Conservation (phyloP, 2,797 vertebrate species). For the Dipus sagitta region DNA sequence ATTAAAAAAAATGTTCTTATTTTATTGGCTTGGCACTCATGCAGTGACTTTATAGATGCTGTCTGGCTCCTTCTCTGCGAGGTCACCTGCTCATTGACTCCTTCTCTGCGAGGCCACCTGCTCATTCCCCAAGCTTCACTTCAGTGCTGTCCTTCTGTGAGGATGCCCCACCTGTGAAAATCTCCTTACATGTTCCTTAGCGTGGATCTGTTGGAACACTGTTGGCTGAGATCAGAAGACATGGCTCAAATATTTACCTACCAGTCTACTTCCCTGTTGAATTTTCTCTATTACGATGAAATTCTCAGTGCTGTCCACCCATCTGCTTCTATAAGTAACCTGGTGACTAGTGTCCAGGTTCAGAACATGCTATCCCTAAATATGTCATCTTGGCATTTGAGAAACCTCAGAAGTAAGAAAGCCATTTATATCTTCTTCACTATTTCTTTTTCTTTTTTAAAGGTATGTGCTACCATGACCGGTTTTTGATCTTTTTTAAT, state of each 20-base stretch:
- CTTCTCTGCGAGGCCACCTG: not conserved
- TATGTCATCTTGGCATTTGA: not conserved
- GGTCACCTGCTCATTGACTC: not conserved
- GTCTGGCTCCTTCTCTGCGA: not conserved
- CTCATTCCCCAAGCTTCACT: not conserved
- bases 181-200: no score
- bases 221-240: not conserved
- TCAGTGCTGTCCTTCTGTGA: not conserved
- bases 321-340: not conserved
- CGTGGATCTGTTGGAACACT: not conserved
- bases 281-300: not conserved
- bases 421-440: not conserved
- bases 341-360: not conserved
- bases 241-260: not conserved
- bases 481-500: no score
- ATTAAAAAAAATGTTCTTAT: not conserved
- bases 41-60: not conserved
- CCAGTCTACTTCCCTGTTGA: not conserved
- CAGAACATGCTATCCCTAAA: no score
- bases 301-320: not conserved
- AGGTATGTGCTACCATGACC: no score
- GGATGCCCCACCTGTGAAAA: no score
- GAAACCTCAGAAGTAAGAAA: not conserved
- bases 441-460: no score
- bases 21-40: not conserved